Conservation (phyloP, 2,888 invertebrate species). For the Leptinotarsa rubiginosa region DNA sequence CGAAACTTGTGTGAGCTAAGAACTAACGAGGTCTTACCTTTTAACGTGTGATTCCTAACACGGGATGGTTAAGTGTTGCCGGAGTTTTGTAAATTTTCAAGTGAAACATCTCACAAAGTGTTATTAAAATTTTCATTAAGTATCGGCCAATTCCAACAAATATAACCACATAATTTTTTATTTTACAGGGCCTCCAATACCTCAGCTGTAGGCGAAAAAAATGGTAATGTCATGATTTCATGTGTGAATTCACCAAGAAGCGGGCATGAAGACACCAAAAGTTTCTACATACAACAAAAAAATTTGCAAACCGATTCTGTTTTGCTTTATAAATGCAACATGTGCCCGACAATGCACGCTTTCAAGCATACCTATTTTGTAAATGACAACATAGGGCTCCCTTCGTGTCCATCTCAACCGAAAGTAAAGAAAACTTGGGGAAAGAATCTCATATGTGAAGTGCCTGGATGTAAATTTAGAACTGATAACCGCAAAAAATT, state of each 20-base stretch:
- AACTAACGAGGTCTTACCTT: no score
- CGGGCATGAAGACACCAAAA: not conserved
- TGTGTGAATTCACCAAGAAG: not conserved
- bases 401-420: not conserved
- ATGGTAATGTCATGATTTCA: not conserved
- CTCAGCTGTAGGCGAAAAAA: not conserved
- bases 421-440: no score
- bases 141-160: no score
- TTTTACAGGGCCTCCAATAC: no score
- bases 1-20: no score
- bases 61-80: no score
- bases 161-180: no score
- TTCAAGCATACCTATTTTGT: not conserved
- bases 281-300: not conserved
- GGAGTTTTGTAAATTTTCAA: no score
- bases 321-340: slow-evolving; percentile 5
- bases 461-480: not conserved
- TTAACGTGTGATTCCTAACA: no score
- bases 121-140: no score
- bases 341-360: not conserved
- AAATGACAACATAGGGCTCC: not conserved
- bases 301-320: not conserved
- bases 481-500: not conserved
- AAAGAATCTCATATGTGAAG: not conserved
- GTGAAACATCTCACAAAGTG: no score